Conservation (phyloP, 2,888 invertebrate species). For the Agelastica alni region DNA sequence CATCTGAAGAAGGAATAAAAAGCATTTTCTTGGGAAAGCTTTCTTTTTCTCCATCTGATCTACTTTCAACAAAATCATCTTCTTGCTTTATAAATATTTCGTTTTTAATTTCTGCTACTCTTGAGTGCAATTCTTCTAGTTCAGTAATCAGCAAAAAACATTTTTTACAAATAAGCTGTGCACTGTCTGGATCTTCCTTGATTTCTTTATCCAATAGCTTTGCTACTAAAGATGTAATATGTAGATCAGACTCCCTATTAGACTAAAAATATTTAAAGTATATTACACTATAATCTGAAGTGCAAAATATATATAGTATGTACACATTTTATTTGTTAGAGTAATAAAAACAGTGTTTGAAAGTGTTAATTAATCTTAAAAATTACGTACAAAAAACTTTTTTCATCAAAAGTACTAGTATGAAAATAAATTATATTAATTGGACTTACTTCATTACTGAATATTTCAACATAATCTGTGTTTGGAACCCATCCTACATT, state of each 20-base stretch:
- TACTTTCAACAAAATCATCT: slow-evolving; percentile 32
- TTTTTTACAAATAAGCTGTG: slow-evolving; percentile 67
- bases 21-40: slow-evolving; percentile 51
- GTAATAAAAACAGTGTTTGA: too few species aligned
- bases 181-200: slow-evolving; percentile 60
- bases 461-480: slow-evolving; percentile 61
- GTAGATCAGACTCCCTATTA: slow-evolving; percentile 14
- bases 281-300: too few species aligned
- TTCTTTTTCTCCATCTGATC: slow-evolving; percentile 47
- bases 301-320: too few species aligned
- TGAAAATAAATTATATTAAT: too few species aligned
- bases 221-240: slow-evolving; percentile 46
- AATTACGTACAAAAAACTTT: too few species aligned
- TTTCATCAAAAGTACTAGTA: too few species aligned
- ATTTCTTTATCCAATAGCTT: slow-evolving; percentile 59
- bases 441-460: slow-evolving; percentile 56
- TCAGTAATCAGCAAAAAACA: slow-evolving; percentile 68
- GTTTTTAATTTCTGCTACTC: slow-evolving; percentile 59
- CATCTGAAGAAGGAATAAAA: slow-evolving; percentile 54
- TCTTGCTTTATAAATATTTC: slow-evolving; percentile 59
- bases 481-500: slow-evolving; percentile 60
- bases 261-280: slow-evolving; percentile 5
- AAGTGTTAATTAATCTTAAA: too few species aligned
- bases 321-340: too few species aligned
- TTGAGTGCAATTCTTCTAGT: slow-evolving; percentile 63